Evolutionary conservation across 2,888 invertebrate species (phyloP), one percentile per base, ranked within the genome.

Genomic region (Patella caerulea): DNA sequence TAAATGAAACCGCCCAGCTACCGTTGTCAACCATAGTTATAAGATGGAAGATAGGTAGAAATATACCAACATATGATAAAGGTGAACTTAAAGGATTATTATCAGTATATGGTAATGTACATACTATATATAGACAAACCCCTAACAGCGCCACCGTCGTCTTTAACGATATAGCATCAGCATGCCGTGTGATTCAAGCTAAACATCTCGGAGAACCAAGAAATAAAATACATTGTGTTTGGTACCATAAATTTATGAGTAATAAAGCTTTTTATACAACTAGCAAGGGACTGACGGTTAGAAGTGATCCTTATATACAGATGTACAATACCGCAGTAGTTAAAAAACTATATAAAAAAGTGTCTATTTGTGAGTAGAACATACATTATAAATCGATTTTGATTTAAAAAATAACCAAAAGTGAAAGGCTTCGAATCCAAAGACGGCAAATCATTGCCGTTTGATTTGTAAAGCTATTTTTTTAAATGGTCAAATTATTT

Each of bases 171-270:
- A 53, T 86, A 19, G 15, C 75, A 19, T 71, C 82, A 2, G 84
- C 85, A 1, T 86, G 86, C 71, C 76, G 81, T 17, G 84, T 83
- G 53, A 81, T 84, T 69, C 75, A 85, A 70, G 73, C 81, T 11
- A 80, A 76, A 53, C 72, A 78, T 73, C 54, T 86, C 11, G 85
- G 84, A 3, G 77, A 82, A 24, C 82, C 79, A 4, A 71, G 71
- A 9, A 84, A 86, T 72, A 80, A 80, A 52, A 72, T 86, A 2
- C 78, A 83, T 19, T 84, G 84, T 73, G 75, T 81, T 4, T 86
- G 85, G 84, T 86, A 84, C 83, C 85, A 86, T 71, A 81, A 78
- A 45, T 79, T 79, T 24, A 86, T 86, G 86, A 81, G 80, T 29
- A 85, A 84, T 75, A 86, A 86, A 72, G 71, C 72, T 2, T 78